Base-by-base conservation (phyloP, 2,797 vertebrate genomes). In the Peromyscus attwateri region DNA sequence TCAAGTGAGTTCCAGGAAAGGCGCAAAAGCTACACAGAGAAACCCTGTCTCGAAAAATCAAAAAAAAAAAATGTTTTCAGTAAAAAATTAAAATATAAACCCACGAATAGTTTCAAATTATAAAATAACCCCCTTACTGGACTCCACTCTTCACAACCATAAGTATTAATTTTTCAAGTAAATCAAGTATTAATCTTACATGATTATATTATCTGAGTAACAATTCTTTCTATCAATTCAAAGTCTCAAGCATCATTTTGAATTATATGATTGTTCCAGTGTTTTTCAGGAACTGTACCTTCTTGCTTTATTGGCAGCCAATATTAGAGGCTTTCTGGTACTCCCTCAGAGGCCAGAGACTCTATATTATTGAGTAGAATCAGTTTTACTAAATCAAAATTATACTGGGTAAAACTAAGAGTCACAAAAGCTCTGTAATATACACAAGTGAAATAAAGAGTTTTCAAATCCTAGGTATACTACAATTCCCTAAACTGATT, bases 401-500 rank as follows among this genome's bases (percentile, higher is more conserved):
- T 91, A 62, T 57, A 55, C 0, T 84, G 89, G 66, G 64, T 93
- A 96, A 96, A 91, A 88, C 46, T 82, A 79, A 95, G 62, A 85
- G 60, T n/a, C 94, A 43, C 90, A 87, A 96, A 95, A 96, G 14
- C 80, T 91, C 31, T 95, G 75, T 92, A 95, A 96, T 90, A 85
- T 27, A 95, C 66, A 92, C 27, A 52, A 46, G 52, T 82, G 23
- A 97, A 97, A 97, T 95, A 95, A 95, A 96, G 71, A 94, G 62
- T 82, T 95, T 97, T 79, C 94, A 95, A 95, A 83, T 91, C 87
- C 37, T 75, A 85, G 43, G 34, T 82, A 91, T 55, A 90, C 23
- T 16, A 91, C 76, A 96, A 93, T 87, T 97, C 97, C 77, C 92
- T 97, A 92, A 98, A 95, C 89, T 66, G 60, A 89, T 94, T 89